Conservation (phyloP, 1,140 invertebrate species). For the Drosophila takahashii region DNA sequence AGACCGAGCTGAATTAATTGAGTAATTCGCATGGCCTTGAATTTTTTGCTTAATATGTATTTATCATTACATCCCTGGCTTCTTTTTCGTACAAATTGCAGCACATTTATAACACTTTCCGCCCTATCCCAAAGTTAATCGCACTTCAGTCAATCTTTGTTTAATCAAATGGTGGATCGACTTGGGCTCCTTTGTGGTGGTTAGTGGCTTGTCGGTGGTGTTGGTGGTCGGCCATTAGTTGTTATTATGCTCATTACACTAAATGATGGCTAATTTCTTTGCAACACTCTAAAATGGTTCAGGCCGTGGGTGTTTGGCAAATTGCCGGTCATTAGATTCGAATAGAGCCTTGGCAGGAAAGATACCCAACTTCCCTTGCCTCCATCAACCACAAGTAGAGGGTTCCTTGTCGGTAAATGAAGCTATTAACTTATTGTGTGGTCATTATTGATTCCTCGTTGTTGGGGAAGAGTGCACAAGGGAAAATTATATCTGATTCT, state of each 20-base stretch:
- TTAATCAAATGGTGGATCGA: conserved; percentile 61
- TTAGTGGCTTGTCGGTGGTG: conserved; percentile 2
- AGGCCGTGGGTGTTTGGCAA: conserved; percentile 61
- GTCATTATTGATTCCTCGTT: conserved; percentile 28
- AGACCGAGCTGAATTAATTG: conserved; percentile 70
- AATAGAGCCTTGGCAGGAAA: conserved; percentile 4
- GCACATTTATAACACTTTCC: conserved; percentile 75
- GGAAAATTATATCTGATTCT: too few species aligned
- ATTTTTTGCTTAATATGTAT: conserved; percentile 56
- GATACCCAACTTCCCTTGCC: conserved; percentile 6
- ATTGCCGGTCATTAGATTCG: conserved; percentile 64
- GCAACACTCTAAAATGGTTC: conserved; percentile 74
- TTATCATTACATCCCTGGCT: conserved; percentile 47
- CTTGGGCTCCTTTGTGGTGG: conserved; percentile 11
- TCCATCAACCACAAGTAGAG: conserved; percentile 18
- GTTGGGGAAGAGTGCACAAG: background rate
- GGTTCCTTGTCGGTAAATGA: conserved; percentile 11
- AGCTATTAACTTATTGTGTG: conserved; percentile 28
- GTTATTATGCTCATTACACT: conserved; percentile 78
- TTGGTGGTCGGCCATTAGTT: conserved; percentile 59
- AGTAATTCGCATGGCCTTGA: conserved; percentile 57
- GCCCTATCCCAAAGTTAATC: conserved; percentile 53
- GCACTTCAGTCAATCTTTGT: conserved; percentile 76
- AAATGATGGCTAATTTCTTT: conserved; percentile 80
- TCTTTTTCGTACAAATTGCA: conserved; percentile 53